Evolutionary conservation across 2,888 invertebrate species (phyloP).

Genomic region (Eugnorisma glareosa): DNA sequence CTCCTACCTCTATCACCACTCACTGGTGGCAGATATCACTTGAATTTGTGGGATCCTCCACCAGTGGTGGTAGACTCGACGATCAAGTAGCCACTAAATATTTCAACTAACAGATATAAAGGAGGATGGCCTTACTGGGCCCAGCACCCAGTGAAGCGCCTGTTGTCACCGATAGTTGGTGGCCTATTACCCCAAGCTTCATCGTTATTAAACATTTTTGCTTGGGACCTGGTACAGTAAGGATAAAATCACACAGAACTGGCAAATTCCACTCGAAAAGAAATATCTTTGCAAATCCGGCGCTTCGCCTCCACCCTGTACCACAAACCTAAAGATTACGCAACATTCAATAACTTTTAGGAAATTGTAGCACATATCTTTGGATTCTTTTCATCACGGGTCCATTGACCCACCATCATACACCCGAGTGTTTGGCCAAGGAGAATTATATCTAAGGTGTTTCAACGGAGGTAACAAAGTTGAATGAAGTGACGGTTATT

Average conservation of each 20-base stretch:
- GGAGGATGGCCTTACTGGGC: too few relatives aligned
- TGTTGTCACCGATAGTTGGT: neutral
- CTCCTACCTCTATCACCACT: too few relatives aligned
- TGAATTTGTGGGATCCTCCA: too few relatives aligned
- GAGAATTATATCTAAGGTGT: neutral
- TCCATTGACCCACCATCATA: conserved; percentile 49
- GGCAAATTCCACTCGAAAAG: neutral
- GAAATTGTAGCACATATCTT: conserved; percentile 70
- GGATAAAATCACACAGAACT: neutral
- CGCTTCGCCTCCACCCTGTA: conserved; percentile 4
- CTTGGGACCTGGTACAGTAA: too few relatives aligned
- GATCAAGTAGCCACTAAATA: too few relatives aligned
- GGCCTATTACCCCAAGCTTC: too few relatives aligned
- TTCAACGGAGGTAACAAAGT: neutral
- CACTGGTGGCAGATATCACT: too few relatives aligned
- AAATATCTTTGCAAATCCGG: neutral
- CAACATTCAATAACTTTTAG: conserved; percentile 71
- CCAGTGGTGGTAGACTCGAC: too few relatives aligned
- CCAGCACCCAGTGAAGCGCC: too few relatives aligned
- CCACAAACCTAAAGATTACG: conserved; percentile 57
- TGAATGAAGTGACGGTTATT: neutral
- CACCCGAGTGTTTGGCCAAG: conserved; percentile 23
- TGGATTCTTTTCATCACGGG: conserved; percentile 51
- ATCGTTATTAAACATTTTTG: too few relatives aligned
- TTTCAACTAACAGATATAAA: too few relatives aligned